Conservation (phyloP, 2,113 vertebrate species). For the Asarcornis scutulata region DNA sequence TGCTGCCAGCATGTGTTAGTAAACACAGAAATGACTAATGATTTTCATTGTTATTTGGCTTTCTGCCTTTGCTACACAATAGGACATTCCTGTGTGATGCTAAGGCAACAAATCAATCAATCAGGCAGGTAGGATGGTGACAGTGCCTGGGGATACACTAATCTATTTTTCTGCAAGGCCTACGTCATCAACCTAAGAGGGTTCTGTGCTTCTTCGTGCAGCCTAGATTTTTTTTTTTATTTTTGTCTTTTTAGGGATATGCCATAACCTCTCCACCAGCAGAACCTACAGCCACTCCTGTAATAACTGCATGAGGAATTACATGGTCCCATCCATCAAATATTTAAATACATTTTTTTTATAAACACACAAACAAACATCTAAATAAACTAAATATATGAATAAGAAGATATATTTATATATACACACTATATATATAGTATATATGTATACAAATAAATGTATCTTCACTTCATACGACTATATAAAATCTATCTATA, state of each 20-base stretch:
- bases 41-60: not conserved
- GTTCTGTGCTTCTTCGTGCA: not conserved
- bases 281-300: not conserved
- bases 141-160: not conserved
- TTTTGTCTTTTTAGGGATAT: not conserved
- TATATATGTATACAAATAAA: not conserved
- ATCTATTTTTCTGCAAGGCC: not conserved
- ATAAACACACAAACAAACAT: not conserved
- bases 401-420: not conserved
- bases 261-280: not conserved
- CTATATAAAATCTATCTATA: not conserved
- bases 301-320: not conserved
- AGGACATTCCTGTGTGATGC: not conserved
- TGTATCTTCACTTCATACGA: not conserved
- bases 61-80: not conserved
- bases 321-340: not conserved
- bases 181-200: not conserved
- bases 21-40: not conserved
- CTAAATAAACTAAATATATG: not conserved
- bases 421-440: too few relatives aligned
- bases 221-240: not conserved
- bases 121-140: not conserved
- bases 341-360: not conserved
- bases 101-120: not conserved
- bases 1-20: not conserved